phyloP scores from a whole-genome alignment of 37 sponge, comb jelly and placozoan genomes.

The Beroe forskalii region DNA sequence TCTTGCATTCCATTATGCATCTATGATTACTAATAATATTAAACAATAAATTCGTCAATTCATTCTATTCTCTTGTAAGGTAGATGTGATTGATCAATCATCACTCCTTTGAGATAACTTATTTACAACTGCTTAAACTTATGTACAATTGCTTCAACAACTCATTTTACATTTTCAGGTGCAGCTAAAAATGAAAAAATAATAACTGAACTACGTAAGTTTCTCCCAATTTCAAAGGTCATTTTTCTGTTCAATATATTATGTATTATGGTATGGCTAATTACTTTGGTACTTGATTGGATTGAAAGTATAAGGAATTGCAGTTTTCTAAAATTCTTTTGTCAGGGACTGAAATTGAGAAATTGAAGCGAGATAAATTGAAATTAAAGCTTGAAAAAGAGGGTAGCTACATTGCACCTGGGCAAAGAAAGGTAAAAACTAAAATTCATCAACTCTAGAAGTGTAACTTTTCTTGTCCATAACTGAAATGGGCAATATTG shows the following conservation, averaged over 20 bases:
- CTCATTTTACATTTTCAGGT: not conserved
- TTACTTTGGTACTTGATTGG: too few species aligned
- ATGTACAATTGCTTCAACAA: too few species aligned
- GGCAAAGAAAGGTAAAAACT: not conserved
- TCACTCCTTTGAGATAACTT: too few species aligned
- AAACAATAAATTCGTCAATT: not conserved
- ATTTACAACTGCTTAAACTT: too few species aligned
- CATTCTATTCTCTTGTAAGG: not conserved
- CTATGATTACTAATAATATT: too few species aligned
- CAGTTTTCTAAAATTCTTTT: not conserved
- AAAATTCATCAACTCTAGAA: not conserved
- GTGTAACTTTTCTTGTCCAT: not conserved
- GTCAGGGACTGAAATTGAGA: slow-evolving; percentile 2
- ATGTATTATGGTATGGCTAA: too few species aligned
- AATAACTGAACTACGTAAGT: slow-evolving; percentile 28
- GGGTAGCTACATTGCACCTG: slow-evolving; percentile 15
- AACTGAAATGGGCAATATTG: too few species aligned
- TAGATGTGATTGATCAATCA: too few species aligned
- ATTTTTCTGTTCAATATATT: not conserved
- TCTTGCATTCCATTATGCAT: too few species aligned
- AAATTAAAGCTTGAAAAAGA: slow-evolving; percentile 5
- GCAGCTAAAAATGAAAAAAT: not conserved
- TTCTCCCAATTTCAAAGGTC: not conserved
- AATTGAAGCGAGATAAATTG: not conserved
- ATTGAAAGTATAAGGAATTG: not conserved